Evolutionary conservation across 2,888 invertebrate genomes (phyloP).

Genomic region (Amorpha juglandis): DNA sequence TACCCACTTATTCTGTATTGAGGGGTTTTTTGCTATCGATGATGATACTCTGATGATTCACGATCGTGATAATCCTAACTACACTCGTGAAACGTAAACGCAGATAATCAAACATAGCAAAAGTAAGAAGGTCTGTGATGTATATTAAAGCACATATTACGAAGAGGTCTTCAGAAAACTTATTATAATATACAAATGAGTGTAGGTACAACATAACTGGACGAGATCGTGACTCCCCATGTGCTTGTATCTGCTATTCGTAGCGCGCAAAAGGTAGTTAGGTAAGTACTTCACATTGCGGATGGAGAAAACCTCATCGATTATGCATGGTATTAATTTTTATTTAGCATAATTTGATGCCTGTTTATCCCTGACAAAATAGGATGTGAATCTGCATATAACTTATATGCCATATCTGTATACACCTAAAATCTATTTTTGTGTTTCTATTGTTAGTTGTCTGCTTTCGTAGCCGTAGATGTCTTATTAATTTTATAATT

Average conservation of each 20-base stretch:
- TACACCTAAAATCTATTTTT: too few relatives aligned
- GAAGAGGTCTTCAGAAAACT: not conserved
- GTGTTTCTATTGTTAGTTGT: too few relatives aligned
- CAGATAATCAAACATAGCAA: too few relatives aligned
- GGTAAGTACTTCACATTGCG: not conserved
- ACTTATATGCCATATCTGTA: not conserved
- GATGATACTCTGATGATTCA: slow-evolving; percentile 10
- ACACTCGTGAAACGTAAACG: not conserved
- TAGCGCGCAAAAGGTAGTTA: not conserved
- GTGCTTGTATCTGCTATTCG: not conserved
- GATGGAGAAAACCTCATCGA: not conserved
- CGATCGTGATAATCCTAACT: not conserved
- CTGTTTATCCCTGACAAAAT: not conserved
- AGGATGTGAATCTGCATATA: not conserved
- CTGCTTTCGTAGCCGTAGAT: too few relatives aligned
- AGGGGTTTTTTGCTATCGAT: slow-evolving; percentile 2
- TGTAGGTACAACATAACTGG: not conserved
- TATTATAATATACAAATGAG: not conserved
- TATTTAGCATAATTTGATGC: not conserved
- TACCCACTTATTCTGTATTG: not conserved
- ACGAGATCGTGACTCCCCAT: slow-evolving; percentile 2
- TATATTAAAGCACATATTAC: not conserved
- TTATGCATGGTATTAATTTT: not conserved
- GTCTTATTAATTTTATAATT: too few relatives aligned
- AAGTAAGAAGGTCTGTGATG: not conserved